These are phyloP conservation scores for Acridotheres tristis DNA, from an alignment of 2,797 vertebrate genomes.

Conservation along the genomic window DNA sequence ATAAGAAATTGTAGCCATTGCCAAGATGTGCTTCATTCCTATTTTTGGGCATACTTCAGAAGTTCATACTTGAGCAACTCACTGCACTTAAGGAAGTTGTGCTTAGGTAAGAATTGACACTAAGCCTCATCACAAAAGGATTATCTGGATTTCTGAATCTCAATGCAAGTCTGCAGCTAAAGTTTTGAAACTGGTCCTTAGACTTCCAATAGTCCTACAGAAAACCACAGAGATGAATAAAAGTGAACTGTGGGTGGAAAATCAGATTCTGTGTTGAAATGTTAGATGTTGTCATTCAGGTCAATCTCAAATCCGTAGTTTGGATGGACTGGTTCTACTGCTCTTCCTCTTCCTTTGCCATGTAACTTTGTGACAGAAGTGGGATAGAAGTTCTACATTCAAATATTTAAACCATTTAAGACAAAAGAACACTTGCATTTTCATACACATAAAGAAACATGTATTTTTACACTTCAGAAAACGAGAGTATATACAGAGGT, in stretches of 20 bases:
- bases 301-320: not conserved
- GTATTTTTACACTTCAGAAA: not conserved
- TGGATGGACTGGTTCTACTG: constrained; percentile 7
- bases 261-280: constrained; percentile 9
- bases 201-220: not conserved
- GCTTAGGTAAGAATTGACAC: not conserved
- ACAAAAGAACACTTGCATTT: not conserved
- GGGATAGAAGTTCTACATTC: not conserved
- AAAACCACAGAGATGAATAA: not conserved
- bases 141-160: constrained; percentile 49
- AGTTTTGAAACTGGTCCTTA: not conserved
- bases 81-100: not conserved
- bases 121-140: not conserved
- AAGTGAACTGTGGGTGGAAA: constrained; percentile 38
- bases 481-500: not conserved
- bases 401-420: not conserved
- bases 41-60: constrained; percentile 20
- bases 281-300: not conserved
- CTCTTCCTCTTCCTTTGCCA: not conserved
- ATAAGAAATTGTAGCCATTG: not conserved
- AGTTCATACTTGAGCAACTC: not conserved
- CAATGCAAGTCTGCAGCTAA: not conserved
- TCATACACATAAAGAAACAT: not conserved
- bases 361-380: not conserved
- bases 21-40: constrained; percentile 40